Conservation (phyloP, 1,140 invertebrate genomes). For the Zaprionus kolodkinae region DNA sequence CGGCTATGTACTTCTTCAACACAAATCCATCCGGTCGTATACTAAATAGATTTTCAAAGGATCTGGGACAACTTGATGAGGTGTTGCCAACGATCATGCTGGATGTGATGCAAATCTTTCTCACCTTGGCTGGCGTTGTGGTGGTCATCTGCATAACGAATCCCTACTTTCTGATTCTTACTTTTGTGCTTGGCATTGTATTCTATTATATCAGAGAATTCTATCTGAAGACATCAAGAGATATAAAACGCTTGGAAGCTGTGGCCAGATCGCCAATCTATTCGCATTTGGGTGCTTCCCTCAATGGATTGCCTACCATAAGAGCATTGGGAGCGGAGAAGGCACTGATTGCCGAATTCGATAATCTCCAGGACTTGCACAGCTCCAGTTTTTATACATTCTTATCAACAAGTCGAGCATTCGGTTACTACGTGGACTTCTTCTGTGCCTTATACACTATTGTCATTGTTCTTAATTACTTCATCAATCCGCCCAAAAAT, state of each 20-base stretch:
- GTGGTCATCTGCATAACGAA: slow-evolving; percentile 91
- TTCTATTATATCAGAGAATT: slow-evolving; percentile 91
- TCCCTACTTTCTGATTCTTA: slow-evolving; percentile 89
- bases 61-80: slow-evolving; percentile 93
- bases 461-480: slow-evolving; percentile 87
- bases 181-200: slow-evolving; percentile 88
- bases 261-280: slow-evolving; percentile 89
- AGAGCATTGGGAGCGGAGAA: slow-evolving; percentile 87
- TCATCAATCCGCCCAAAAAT: slow-evolving; percentile 84
- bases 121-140: slow-evolving; percentile 87
- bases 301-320: slow-evolving; percentile 91
- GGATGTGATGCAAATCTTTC: slow-evolving; percentile 90
- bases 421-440: slow-evolving; percentile 91
- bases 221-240: slow-evolving; percentile 93
- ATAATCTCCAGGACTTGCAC: slow-evolving; percentile 87
- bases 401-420: slow-evolving; percentile 91
- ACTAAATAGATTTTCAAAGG: slow-evolving; percentile 91
- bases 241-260: slow-evolving; percentile 94
- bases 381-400: slow-evolving; percentile 91
- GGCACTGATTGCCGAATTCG: slow-evolving; percentile 88
- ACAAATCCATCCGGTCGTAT: slow-evolving; percentile 90
- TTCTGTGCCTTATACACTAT: slow-evolving; percentile 89
- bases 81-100: slow-evolving; percentile 90
- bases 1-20: slow-evolving; percentile 92
- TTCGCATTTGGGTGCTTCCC: slow-evolving; percentile 89